Evolutionary conservation across 2,888 invertebrate genomes (phyloP).

Genomic region (Tetheella fluctuosa): DNA sequence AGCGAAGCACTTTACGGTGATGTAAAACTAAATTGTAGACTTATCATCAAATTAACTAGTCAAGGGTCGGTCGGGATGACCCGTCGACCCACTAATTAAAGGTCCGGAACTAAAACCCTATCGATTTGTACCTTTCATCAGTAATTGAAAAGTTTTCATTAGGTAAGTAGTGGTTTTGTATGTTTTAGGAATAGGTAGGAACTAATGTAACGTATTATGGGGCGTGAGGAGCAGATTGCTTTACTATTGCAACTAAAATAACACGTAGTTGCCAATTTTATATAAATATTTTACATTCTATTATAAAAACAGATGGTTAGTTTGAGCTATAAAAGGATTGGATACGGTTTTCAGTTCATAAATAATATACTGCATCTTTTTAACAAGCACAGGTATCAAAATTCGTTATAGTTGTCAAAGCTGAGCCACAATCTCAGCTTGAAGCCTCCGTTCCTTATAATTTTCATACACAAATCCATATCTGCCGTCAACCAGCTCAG

Average conservation of each 20-base stretch:
- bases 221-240: too few species aligned
- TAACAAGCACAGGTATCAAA: neutral
- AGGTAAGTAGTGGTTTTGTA: neutral
- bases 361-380: slow-evolving; percentile 16
- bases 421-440: neutral
- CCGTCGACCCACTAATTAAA: slow-evolving; percentile 10
- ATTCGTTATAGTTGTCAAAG: neutral
- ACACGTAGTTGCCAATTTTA: too few species aligned
- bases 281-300: too few species aligned
- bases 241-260: too few species aligned
- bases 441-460: slow-evolving; percentile 32
- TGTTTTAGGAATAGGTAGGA: neutral
- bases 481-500: slow-evolving; percentile 33
- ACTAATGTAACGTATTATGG: too few species aligned
- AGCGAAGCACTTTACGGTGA: slow-evolving; percentile 8
- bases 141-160: neutral
- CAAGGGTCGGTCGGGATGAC: slow-evolving; percentile 3
- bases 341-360: neutral
- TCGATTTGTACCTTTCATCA: slow-evolving; percentile 6
- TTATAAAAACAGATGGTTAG: too few species aligned
- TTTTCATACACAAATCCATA: slow-evolving; percentile 39
- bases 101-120: slow-evolving; percentile 10
- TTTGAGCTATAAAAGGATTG: neutral
- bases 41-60: slow-evolving; percentile 12
- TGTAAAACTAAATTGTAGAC: slow-evolving; percentile 9